Evolutionary conservation across 1,140 invertebrate species (phyloP).

Genomic region (Tigriopus japonicus): DNA sequence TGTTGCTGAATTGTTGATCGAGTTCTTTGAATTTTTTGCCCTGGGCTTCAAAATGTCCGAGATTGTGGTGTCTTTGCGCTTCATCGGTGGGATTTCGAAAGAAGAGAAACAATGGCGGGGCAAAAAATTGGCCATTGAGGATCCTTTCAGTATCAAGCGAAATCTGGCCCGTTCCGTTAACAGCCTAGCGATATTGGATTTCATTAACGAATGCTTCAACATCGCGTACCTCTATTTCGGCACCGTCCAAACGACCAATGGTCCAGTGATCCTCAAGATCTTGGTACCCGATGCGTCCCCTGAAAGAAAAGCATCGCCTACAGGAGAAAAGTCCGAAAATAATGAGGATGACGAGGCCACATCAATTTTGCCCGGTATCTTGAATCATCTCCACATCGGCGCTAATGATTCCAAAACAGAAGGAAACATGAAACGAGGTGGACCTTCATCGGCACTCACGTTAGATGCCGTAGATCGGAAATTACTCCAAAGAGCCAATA

Average conservation of each 20-base stretch:
- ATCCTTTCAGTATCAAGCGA: neutral
- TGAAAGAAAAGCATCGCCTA: neutral
- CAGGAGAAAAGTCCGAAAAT: neutral
- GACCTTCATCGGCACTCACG: neutral
- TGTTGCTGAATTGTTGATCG: neutral
- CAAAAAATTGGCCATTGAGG: neutral
- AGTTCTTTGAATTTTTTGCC: neutral
- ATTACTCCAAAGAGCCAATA: too few relatives aligned
- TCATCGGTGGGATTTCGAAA: neutral
- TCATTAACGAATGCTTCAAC: neutral
- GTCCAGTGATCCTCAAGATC: neutral
- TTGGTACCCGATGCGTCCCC: neutral
- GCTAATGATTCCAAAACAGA: neutral
- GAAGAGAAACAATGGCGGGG: neutral
- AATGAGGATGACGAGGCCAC: neutral
- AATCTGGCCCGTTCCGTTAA: neutral
- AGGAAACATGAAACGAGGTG: neutral
- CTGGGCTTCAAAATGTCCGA: neutral
- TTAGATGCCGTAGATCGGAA: neutral
- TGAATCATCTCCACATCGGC: neutral
- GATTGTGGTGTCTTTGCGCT: neutral
- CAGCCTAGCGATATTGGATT: neutral
- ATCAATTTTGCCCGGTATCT: neutral
- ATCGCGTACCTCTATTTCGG: neutral
- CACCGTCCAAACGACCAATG: neutral